Base-by-base conservation (phyloP, 2,888 invertebrate species). In the Sinohyriopsis cumingii region DNA sequence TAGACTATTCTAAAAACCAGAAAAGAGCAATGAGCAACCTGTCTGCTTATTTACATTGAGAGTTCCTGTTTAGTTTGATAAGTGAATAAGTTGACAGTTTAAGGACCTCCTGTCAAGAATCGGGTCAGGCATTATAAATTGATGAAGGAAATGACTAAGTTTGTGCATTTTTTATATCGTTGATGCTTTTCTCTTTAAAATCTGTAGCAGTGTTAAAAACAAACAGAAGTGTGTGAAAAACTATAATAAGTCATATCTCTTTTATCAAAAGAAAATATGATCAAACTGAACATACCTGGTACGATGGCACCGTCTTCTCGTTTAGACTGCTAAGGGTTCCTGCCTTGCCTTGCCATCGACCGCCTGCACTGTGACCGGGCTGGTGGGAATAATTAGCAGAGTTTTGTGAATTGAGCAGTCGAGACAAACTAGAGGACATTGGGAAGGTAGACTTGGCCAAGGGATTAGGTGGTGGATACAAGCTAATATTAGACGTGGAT, bases 241-340 rank as follows among this genome's bases (percentile, higher is more conserved):
- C 33, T 33, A 33, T 33, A 33, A 33, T 7, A n/a, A 5, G n/a
- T n/a, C 6, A 3, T 5, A 20, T 25, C 59, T 6, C 18, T 45
- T 7, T 45, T 45, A 45, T 45, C 5, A 22, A 24, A 19, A 55
- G n/a, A 28, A 20, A 67, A 61, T 6, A 57, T 28, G 25, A 22
- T 22, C 12, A n/a, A 15, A 12, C 7, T 22, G 15, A 18, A 69
- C 79, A 81, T 74, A 86, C 86, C 82, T 85, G 84, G 70, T 80
- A 83, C 4, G 82, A 78, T 28, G 82, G 83, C 25, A 82, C 76
- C 9, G 84, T 82, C 67, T 82, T 83, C 66, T 86, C 86, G 70
- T 84, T 83, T 12, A 84, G 79, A 67, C 79, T 83, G 63, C 78
- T 77, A 25, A 84, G 79, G 68, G 81, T 75, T 25, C 78, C 74